These are phyloP conservation scores for Lipotes vexillifer DNA, from an alignment of 2,113 vertebrate species.

Conservation along the genomic window DNA sequence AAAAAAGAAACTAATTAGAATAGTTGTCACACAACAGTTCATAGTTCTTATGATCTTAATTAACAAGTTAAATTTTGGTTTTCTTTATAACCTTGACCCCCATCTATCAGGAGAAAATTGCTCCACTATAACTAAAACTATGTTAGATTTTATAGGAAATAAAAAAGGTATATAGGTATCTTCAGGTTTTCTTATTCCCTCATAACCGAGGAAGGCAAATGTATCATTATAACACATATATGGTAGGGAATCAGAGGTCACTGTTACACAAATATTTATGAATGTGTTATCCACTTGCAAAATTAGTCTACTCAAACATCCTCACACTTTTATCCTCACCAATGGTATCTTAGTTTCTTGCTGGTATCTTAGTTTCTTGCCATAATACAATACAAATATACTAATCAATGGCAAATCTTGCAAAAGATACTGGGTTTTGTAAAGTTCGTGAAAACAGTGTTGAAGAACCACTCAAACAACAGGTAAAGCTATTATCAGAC, in stretches of 20 bases:
- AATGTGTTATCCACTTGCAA: not conserved
- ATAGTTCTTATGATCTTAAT: slow-evolving; percentile 18
- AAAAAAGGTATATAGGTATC: not conserved
- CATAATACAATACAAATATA: slow-evolving; percentile 7
- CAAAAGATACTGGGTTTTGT: not conserved
- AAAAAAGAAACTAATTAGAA: not conserved
- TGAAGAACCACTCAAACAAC: slow-evolving; percentile 6
- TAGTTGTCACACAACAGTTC: not conserved
- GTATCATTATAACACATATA: not conserved
- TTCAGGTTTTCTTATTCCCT: slow-evolving; percentile 26
- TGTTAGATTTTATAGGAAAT: not conserved
- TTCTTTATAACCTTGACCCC: not conserved
- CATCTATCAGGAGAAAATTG: not conserved
- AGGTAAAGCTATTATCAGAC: not conserved
- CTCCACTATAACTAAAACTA: not conserved
- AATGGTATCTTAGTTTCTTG: not conserved
- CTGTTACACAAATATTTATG: slow-evolving; percentile 20
- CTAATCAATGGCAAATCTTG: not conserved
- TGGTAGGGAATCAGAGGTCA: not conserved
- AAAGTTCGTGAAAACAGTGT: not conserved
- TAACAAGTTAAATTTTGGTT: not conserved
- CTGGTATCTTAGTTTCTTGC: not conserved
- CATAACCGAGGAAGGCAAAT: not conserved
- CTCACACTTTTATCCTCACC: not conserved
- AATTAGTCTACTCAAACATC: not conserved